phyloP scores from a whole-genome alignment of 2,113 vertebrate species.

The Indicator maculatus region DNA sequence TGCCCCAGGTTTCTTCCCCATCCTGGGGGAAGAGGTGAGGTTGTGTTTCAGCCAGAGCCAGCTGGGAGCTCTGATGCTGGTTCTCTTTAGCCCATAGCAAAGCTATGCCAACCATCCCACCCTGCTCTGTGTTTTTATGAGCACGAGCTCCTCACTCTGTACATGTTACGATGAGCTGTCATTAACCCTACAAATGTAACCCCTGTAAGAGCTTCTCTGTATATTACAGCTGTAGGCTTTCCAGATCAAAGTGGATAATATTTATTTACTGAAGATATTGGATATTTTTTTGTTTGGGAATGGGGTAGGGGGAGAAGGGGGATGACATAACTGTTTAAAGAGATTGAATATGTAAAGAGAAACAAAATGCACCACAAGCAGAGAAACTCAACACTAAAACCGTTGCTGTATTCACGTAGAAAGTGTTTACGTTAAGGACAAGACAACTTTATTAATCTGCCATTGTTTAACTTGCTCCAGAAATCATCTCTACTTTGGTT shows the following conservation, averaged over 20 bases:
- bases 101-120: neutral
- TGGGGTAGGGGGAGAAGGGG: constrained; percentile 49
- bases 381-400: constrained; percentile 53
- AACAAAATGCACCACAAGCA: constrained; percentile 22
- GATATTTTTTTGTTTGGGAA: constrained; percentile 65
- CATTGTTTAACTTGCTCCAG: constrained; percentile 73
- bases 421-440: constrained; percentile 5
- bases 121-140: constrained; percentile 42
- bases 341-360: constrained; percentile 43
- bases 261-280: constrained; percentile 72
- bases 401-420: constrained; percentile 35
- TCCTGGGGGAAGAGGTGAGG: neutral
- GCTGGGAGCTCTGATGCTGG: neutral
- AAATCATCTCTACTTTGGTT: constrained; percentile 83
- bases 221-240: constrained; percentile 59
- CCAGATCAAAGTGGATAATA: constrained; percentile 64
- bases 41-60: neutral
- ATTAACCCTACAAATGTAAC: constrained; percentile 4
- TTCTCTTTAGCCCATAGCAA: neutral
- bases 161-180: neutral
- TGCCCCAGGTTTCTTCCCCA: neutral
- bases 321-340: constrained; percentile 35
- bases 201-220: constrained; percentile 40
- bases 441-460: constrained; percentile 34
- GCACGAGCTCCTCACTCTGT: constrained; percentile 3